phyloP scores from a whole-genome alignment of 1,140 invertebrate genomes.

The Drosophila lacteicornis region DNA sequence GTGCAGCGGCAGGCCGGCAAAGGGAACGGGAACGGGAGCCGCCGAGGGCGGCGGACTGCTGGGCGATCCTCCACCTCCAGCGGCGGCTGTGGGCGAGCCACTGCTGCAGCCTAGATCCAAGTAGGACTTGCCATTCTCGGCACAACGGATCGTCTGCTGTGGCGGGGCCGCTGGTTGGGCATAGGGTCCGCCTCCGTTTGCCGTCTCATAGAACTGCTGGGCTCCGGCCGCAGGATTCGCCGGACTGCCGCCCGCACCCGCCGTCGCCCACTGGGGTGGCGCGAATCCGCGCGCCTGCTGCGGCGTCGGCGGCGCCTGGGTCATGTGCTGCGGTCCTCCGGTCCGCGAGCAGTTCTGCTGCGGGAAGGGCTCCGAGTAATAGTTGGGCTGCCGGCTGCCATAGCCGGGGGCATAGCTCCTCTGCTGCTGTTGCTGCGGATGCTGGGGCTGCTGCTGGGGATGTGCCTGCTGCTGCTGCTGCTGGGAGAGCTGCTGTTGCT shows the following conservation, averaged over 20 bases:
- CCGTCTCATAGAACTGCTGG: slow-evolving; percentile 55
- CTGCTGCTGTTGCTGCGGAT: slow-evolving; percentile 42
- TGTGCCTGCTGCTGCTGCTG: slow-evolving; percentile 49
- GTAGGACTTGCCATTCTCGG: slow-evolving; percentile 96
- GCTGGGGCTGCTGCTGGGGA: slow-evolving; percentile 39
- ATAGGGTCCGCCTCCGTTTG: slow-evolving; percentile 31
- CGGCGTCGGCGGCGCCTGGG: slow-evolving; percentile 27
- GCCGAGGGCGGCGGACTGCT: slow-evolving; percentile 30
- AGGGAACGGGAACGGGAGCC: slow-evolving; percentile 27
- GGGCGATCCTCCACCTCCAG: slow-evolving; percentile 28
- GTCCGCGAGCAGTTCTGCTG: slow-evolving; percentile 84
- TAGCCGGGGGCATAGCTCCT: slow-evolving; percentile 70
- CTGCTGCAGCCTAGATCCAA: slow-evolving; percentile 92
- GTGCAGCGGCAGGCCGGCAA: slow-evolving; percentile 48
- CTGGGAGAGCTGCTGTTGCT: slow-evolving; percentile 45
- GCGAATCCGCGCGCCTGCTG: slow-evolving; percentile 64
- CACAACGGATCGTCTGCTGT: slow-evolving; percentile 93
- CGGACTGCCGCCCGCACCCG: slow-evolving; percentile 24
- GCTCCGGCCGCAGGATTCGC: slow-evolving; percentile 56
- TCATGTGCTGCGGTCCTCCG: slow-evolving; percentile 76
- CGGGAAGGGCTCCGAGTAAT: slow-evolving; percentile 84
- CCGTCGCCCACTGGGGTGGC: slow-evolving; percentile 70
- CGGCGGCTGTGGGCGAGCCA: slow-evolving; percentile 47
- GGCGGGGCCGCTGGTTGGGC: slow-evolving; percentile 61
- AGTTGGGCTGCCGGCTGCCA: slow-evolving; percentile 74